Evolutionary conservation across 2,113 vertebrate species (phyloP).

Genomic region (Poicephalus meyeri): DNA sequence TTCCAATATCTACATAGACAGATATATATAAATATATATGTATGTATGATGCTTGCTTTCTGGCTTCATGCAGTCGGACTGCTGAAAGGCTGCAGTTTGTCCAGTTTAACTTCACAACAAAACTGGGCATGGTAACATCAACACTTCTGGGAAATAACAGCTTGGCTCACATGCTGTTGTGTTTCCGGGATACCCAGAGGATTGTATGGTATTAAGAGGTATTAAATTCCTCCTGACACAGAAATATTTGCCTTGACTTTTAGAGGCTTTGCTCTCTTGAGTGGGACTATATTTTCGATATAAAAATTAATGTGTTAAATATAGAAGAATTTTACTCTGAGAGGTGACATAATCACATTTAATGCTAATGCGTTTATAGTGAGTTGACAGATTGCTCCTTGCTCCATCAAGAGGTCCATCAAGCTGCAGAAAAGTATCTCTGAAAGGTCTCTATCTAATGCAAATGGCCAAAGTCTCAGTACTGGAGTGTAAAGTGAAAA

Average conservation of each 20-base stretch:
- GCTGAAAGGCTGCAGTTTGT: not conserved
- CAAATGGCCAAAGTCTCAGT: not conserved
- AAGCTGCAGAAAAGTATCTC: not conserved
- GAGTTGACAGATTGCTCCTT: not conserved
- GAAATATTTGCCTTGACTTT: not conserved
- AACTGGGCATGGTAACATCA: accelerated
- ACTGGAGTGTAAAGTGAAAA: not conserved
- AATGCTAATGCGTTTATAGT: not conserved
- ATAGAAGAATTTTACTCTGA: not conserved
- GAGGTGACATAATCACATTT: not conserved
- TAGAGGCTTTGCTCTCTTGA: not conserved
- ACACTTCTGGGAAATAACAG: not conserved
- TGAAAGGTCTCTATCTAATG: not conserved
- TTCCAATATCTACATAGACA: not conserved
- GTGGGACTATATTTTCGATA: not conserved
- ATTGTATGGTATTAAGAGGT: not conserved
- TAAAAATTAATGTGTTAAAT: not conserved
- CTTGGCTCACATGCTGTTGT: accelerated
- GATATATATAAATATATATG: not conserved
- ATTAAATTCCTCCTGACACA: not conserved
- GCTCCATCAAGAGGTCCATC: not conserved
- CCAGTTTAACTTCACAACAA: not conserved
- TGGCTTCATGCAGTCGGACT: not conserved
- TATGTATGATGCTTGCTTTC: not conserved
- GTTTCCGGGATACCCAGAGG: not conserved